These are phyloP conservation scores for Ophion costatus DNA, from an alignment of 2,888 invertebrate genomes.

Conservation along the genomic window DNA sequence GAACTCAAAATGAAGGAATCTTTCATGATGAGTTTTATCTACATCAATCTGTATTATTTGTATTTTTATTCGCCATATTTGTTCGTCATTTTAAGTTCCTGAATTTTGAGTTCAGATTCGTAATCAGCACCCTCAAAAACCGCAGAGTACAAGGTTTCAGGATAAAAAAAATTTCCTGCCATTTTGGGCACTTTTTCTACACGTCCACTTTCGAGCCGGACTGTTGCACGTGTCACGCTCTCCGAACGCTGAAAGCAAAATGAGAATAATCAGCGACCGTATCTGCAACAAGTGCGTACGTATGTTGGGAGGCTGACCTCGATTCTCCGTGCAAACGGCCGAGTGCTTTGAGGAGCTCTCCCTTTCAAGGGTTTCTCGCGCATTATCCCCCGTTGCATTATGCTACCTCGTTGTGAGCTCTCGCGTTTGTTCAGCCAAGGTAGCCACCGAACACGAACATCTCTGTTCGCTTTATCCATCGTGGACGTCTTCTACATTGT, in stretches of 20 bases:
- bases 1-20: too few species aligned
- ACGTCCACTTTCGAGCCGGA: background rate
- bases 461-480: background rate
- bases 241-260: background rate
- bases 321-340: constrained; percentile 21
- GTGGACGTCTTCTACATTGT: constrained; percentile 15
- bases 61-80: too few species aligned
- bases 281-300: background rate
- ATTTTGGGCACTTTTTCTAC: too few species aligned
- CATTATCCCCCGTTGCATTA: constrained; percentile 49
- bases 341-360: constrained; percentile 1
- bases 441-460: constrained; percentile 1
- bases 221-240: background rate
- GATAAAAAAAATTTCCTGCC: too few species aligned
- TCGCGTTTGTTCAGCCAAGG: constrained; percentile 1
- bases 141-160: too few species aligned
- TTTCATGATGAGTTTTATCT: too few species aligned
- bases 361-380: constrained; percentile 21
- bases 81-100: too few species aligned
- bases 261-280: constrained; percentile 40
- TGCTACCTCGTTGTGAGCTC: background rate
- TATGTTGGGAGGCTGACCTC: constrained; percentile 28
- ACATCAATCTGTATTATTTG: too few species aligned
- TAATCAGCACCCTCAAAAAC: too few species aligned
- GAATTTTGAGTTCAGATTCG: too few species aligned